These are phyloP conservation scores for Microtus ochrogaster DNA, from an alignment of 2,113 vertebrate species.

Conservation along the genomic window DNA sequence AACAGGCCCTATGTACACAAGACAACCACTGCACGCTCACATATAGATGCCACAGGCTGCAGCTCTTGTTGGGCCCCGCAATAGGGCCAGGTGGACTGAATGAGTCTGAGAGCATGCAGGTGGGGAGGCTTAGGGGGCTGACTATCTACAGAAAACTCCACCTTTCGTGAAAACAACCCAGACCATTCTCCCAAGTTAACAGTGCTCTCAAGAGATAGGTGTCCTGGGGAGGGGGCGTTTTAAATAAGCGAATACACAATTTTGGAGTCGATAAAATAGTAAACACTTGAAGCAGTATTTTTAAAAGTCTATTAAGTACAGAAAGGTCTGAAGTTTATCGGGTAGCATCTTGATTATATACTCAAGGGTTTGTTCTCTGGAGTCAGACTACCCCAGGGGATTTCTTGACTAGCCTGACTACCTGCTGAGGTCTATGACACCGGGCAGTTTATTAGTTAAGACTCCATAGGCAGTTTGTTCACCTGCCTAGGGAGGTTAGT, in stretches of 20 bases:
- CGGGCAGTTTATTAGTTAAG: neutral
- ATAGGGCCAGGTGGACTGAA: slow-evolving; percentile 42
- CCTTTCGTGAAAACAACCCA: neutral
- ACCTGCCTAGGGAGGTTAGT: neutral
- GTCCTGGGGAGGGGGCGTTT: neutral
- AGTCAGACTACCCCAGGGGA: neutral
- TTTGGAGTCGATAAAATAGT: neutral
- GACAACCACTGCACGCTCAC: slow-evolving; percentile 65
- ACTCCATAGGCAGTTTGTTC: neutral
- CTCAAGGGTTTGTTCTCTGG: neutral
- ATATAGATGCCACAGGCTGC: slow-evolving; percentile 64
- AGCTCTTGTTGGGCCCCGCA: slow-evolving; percentile 57
- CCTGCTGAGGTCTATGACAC: neutral
- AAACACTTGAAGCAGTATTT: neutral
- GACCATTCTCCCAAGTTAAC: neutral
- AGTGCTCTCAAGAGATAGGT: neutral
- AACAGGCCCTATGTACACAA: slow-evolving; percentile 66
- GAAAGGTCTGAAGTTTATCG: neutral
- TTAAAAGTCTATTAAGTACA: neutral
- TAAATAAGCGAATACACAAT: neutral
- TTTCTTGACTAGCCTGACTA: neutral
- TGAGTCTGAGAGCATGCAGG: slow-evolving; percentile 53
- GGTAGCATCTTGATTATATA: neutral
- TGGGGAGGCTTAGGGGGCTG: neutral
- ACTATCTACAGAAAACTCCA: neutral